Evolutionary conservation across 2,113 vertebrate species (phyloP), one percentile per base, ranked within the genome.

Genomic region (Odocoileus virginianus): DNA sequence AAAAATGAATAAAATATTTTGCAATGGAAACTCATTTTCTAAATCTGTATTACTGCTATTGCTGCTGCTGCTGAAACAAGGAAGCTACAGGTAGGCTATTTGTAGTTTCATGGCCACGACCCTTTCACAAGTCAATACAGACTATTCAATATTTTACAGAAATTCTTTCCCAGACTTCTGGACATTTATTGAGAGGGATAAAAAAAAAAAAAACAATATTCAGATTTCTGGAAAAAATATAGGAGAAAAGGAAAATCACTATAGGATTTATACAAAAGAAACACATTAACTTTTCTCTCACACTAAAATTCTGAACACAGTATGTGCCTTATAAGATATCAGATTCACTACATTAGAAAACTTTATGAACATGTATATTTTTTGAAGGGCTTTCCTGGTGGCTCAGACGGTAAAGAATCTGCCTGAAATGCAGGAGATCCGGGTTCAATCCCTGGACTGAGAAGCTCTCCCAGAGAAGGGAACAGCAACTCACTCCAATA

Each of bases 1-100:
- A 86, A 81, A 97, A 97, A 89, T 43, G 58, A 52, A 78, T 92
- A 58, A 96, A 88, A 40, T 71, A 61, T 91, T 96, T 97, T 86
- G 78, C 67, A 91, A n/a, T 60, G 13, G 25, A 60, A 12, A 95
- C 10, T 28, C 52, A 82, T 61, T 95, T 96, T 61, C 85, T 92
- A 74, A 92, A 76, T 84, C 88, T 7, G 8, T 27, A 15, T 78
- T 84, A 33, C 60, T 93, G 43, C 58, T 89, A 55, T 40, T 33
- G 45, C 64, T 78, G 43, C 50, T 95, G n/a, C 84, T 11, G 83
- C n/a, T 21, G 17, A 90, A n/a, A 97, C 19, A 15, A 86, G 23
- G 60, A 89, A 84, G 11, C 30, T 60, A 85, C 5, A 67, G n/a
- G 30, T 47, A 57, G 11, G n/a, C 14, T 87, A 11, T 54, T 28